Base-by-base conservation (phyloP, 2,797 vertebrate species). In the Lerista edwardsae region DNA sequence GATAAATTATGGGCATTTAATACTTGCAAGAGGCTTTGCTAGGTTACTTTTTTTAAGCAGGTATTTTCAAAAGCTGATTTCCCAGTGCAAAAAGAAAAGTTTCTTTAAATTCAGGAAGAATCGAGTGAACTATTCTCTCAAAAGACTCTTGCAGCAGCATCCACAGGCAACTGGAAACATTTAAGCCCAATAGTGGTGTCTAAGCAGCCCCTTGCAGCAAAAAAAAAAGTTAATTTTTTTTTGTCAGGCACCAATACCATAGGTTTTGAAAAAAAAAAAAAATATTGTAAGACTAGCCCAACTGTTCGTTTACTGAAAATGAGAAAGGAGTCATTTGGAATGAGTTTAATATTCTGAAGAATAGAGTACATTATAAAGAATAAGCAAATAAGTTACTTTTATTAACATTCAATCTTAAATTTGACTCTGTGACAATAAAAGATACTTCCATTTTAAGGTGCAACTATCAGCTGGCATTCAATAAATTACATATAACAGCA, bases 71-170 rank as follows among this genome's bases (percentile, higher is more conserved):
- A 93, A 85, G 90, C 93, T 95, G 90, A 83, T 94, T 95, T 95
- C 93, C 94, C 94, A 97, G 95, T 96, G 95, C 95, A 97, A 96
- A 94, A 95, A 51, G 62, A 87, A 87, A 94, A 94, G 87, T 29
- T 86, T 92, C 91, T 94, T 82, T 87, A 93, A 93, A 93, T 95
- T 92, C 91, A 77, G 64, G 92, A 91, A 94, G 21, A 94, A 87
- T 19, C 59, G 88, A 86, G 1, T 85, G 87, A 89, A 76, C 51
- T 73, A 69, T 57, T 57, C 72, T 91, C 73, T 76, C 78, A 75
- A 69, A 62, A 77, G 85, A 76, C 4, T 89, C 14, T 4, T 47
- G 65, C 83, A 91, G 91, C 92, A 94, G 84, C 89, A 90, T 57
- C 88, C 82, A 86, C 65, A 88, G 73, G 67, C 87, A 88, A 90